These are phyloP conservation scores for Eufriesea mexicana DNA, from an alignment of 1,140 invertebrate species.

Conservation along the genomic window DNA sequence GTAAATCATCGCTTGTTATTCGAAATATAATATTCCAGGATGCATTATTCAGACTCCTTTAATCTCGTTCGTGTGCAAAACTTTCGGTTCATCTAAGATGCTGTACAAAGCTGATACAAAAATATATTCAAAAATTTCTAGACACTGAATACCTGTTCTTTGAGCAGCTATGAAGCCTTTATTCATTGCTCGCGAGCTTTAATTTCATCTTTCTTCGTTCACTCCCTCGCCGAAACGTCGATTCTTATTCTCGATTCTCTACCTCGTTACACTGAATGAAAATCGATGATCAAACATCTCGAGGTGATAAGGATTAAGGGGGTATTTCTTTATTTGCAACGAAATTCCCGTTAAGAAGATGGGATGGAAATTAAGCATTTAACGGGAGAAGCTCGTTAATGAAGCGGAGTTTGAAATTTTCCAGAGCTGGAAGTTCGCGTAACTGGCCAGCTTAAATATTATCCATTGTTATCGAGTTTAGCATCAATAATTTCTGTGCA, in stretches of 20 bases:
- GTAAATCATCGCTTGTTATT: constrained; percentile 60
- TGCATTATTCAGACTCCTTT: constrained; percentile 61
- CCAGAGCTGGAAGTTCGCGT: not conserved
- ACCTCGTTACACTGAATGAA: not conserved
- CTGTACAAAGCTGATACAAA: constrained; percentile 49
- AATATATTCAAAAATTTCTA: too few relatives aligned
- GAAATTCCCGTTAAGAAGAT: constrained; percentile 10
- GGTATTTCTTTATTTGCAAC: constrained; percentile 11
- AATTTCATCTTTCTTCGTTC: not conserved
- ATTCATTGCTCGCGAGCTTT: too few relatives aligned
- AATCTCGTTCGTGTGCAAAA: constrained; percentile 47
- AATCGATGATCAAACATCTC: not conserved
- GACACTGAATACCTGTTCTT: too few relatives aligned
- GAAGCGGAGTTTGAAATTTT: constrained; percentile 28
- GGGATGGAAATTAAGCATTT: constrained; percentile 16
- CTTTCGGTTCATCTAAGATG: constrained; percentile 36
- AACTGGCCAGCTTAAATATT: constrained; percentile 22
- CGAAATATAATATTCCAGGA: constrained; percentile 63
- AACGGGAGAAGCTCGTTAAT: constrained; percentile 23
- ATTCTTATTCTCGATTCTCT: not conserved
- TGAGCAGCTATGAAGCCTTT: too few relatives aligned
- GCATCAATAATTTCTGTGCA: not conserved
- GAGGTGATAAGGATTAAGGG: not conserved
- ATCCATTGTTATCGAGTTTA: constrained; percentile 2
- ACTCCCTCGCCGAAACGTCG: too few relatives aligned